phyloP scores from a whole-genome alignment of 2,113 vertebrate genomes.

The Corythoichthys haematopterus region DNA sequence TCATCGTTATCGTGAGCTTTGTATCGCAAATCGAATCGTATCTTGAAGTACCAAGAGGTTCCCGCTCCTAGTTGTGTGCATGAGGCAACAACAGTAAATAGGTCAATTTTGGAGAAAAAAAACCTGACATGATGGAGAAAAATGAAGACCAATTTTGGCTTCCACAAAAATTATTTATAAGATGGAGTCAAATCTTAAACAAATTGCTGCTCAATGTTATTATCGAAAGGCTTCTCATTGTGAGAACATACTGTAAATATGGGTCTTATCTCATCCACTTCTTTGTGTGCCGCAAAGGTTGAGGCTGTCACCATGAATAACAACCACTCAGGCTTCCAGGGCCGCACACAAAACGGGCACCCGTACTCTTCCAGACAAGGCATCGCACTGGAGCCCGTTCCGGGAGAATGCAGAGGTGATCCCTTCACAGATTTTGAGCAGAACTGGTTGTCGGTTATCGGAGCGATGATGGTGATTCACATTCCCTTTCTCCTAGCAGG shows the following conservation, averaged over 20 bases:
- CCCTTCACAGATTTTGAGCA: too few species aligned
- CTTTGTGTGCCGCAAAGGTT: conserved; percentile 54
- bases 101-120: too few species aligned
- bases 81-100: too few species aligned
- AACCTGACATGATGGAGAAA: too few species aligned
- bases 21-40: too few species aligned
- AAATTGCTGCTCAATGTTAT: not conserved
- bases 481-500: conserved; percentile 29
- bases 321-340: conserved; percentile 60
- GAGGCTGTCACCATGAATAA: conserved; percentile 58
- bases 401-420: conserved; percentile 34
- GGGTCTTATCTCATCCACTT: conserved; percentile 9
- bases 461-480: not conserved
- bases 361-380: conserved; percentile 52
- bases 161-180: too few species aligned
- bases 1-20: too few species aligned
- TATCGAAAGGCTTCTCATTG: not conserved
- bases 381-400: conserved; percentile 33
- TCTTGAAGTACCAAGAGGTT: too few species aligned
- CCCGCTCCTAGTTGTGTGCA: too few species aligned
- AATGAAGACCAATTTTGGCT: too few species aligned
- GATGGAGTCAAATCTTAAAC: too few species aligned
- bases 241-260: conserved; percentile 5
- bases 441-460: not conserved
- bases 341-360: conserved; percentile 51